These are phyloP conservation scores for Tachysurus fulvidraco DNA, from an alignment of 2,113 vertebrate genomes.

Conservation along the genomic window DNA sequence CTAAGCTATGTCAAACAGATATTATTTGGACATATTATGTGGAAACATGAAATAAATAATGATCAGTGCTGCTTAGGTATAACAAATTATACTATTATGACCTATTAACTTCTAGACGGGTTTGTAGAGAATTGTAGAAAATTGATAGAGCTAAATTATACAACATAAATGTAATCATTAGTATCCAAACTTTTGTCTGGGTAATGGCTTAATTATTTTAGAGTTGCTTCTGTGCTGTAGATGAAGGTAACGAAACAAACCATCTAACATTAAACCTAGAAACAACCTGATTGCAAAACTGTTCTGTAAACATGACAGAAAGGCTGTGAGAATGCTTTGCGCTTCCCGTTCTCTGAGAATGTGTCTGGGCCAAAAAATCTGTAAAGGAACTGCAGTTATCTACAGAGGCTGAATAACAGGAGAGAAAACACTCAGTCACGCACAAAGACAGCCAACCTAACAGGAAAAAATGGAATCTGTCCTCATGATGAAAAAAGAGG, in stretches of 20 bases:
- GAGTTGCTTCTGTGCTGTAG: neutral
- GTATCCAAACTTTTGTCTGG: neutral
- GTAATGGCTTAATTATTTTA: neutral
- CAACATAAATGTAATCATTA: neutral
- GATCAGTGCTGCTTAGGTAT: neutral
- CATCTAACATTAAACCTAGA: neutral
- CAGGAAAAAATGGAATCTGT: slow-evolving; percentile 29
- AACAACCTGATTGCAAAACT: neutral
- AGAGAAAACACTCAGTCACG: slow-evolving; percentile 38
- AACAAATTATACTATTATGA: neutral
- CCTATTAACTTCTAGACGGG: neutral
- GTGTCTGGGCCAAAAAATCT: slow-evolving; percentile 30
- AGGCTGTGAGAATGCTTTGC: slow-evolving; percentile 47
- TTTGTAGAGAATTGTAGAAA: neutral
- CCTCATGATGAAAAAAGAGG: slow-evolving; percentile 34
- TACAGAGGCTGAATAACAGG: slow-evolving; percentile 23
- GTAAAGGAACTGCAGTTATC: slow-evolving; percentile 51
- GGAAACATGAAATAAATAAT: neutral
- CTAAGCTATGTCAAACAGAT: slow-evolving; percentile 32
- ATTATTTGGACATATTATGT: slow-evolving; percentile 17
- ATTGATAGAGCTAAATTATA: neutral
- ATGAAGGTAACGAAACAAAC: neutral
- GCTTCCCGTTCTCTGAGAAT: slow-evolving; percentile 49
- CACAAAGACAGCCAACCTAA: slow-evolving; percentile 34
- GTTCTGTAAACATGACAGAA: slow-evolving; percentile 22